phyloP scores from a whole-genome alignment of 2,113 vertebrate genomes.

The Corydoras maculifer region DNA sequence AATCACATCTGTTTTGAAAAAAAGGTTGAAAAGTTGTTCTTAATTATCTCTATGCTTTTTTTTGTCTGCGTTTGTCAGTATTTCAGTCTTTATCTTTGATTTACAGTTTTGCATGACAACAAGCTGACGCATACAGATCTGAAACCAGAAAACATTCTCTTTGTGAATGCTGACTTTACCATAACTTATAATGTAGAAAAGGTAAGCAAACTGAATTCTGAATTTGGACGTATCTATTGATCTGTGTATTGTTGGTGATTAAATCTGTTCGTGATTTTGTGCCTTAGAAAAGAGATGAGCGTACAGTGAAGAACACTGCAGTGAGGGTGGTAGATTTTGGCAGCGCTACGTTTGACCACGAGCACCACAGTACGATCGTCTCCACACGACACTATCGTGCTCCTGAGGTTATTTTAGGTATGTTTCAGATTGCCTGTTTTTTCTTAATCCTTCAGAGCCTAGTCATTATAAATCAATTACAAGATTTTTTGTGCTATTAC shows the following conservation, averaged over 20 bases:
- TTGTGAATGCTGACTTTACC: constrained; percentile 89
- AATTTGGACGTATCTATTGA: neutral
- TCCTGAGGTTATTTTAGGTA: constrained; percentile 93
- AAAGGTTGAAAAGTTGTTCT: too few relatives aligned
- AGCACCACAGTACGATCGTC: constrained; percentile 89
- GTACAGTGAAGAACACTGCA: constrained; percentile 77
- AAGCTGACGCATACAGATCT: constrained; percentile 97
- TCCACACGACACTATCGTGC: constrained; percentile 94
- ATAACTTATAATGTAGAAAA: constrained; percentile 88
- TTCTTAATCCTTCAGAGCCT: too few relatives aligned
- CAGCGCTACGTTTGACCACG: constrained; percentile 92
- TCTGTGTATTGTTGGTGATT: neutral
- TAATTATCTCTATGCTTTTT: too few relatives aligned
- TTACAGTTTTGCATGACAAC: constrained; percentile 92
- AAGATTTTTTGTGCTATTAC: too few relatives aligned
- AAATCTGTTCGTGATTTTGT: neutral
- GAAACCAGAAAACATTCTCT: constrained; percentile 97
- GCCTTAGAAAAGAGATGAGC: constrained; percentile 82
- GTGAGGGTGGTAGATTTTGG: constrained; percentile 93
- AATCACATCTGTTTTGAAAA: too few relatives aligned
- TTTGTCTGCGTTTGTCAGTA: too few relatives aligned
- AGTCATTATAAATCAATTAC: too few relatives aligned
- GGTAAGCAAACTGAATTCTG: constrained; percentile 60
- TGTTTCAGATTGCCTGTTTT: constrained; percentile 31
- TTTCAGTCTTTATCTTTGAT: too few relatives aligned